Evolutionary conservation across 2,113 vertebrate genomes (phyloP).

Genomic region (Anarrhichthys ocellatus): DNA sequence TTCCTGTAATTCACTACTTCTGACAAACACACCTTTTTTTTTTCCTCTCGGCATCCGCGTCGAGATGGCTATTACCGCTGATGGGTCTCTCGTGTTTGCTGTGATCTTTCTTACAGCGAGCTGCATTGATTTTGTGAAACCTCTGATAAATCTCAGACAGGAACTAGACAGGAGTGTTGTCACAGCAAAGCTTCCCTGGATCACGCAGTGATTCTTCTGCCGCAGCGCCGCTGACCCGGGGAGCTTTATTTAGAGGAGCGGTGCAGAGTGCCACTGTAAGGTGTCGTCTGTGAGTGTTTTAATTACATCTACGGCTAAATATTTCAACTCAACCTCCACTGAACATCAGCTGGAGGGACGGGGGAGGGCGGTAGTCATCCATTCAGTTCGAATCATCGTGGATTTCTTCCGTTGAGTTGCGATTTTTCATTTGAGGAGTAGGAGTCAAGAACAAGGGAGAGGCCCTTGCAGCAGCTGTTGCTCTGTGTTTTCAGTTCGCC

Average conservation of each 20-base stretch:
- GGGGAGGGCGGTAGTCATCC: neutral
- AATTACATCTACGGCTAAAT: slow-evolving; percentile 50
- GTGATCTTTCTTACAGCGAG: slow-evolving; percentile 76
- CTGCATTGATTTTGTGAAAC: slow-evolving; percentile 83
- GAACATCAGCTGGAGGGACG: slow-evolving; percentile 10
- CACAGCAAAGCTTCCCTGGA: slow-evolving; percentile 80
- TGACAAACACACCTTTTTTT: slow-evolving; percentile 55
- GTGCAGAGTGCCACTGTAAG: slow-evolving; percentile 45
- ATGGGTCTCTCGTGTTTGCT: slow-evolving; percentile 79
- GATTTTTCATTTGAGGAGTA: neutral
- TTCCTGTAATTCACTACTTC: slow-evolving; percentile 52
- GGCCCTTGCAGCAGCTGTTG: neutral
- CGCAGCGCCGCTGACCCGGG: slow-evolving; percentile 70
- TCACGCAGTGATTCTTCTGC: slow-evolving; percentile 71
- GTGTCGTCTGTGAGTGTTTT: slow-evolving; percentile 55
- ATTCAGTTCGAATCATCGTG: slow-evolving; percentile 14
- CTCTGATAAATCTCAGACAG: slow-evolving; percentile 79
- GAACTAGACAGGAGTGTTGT: slow-evolving; percentile 76
- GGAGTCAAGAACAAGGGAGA: neutral
- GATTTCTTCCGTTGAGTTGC: slow-evolving; percentile 15
- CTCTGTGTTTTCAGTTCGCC: neutral
- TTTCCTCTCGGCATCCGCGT: slow-evolving; percentile 19
- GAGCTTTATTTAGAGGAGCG: slow-evolving; percentile 74
- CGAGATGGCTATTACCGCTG: slow-evolving; percentile 74
- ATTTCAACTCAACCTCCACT: slow-evolving; percentile 30